phyloP scores from a whole-genome alignment of 2,888 invertebrate genomes.

The Unio delphinus region DNA sequence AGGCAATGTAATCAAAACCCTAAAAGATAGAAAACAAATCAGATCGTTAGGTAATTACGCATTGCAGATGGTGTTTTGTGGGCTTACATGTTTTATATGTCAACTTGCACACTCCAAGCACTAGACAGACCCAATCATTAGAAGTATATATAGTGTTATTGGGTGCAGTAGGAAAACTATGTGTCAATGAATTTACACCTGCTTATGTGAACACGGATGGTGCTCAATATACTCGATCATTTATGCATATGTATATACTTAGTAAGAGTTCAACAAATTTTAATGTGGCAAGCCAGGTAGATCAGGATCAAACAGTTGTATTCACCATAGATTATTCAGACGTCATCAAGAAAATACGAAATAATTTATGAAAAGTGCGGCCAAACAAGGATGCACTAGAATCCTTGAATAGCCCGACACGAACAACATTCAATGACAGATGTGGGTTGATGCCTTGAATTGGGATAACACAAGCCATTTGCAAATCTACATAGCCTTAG shows the following conservation, averaged over 20 bases:
- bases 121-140: conserved; percentile 13
- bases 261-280: conserved; percentile 10
- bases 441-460: conserved; percentile 21
- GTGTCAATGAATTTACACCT: conserved; percentile 18
- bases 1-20: conserved; percentile 4
- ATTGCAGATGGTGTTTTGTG: conserved; percentile 17
- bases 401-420: conserved; percentile 7
- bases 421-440: conserved; percentile 20
- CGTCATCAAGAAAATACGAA: conserved; percentile 24
- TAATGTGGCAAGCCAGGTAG: conserved; percentile 5
- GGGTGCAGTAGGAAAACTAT: conserved; percentile 18
- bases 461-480: conserved; percentile 23
- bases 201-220: conserved; percentile 31
- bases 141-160: conserved; percentile 24
- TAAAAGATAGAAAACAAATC: conserved; percentile 5
- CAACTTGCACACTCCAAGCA: conserved; percentile 28
- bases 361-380: conserved; percentile 29
- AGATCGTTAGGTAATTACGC: conserved; percentile 15
- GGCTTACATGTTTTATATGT: conserved; percentile 33
- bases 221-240: conserved; percentile 21
- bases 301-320: conserved; percentile 1
- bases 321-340: conserved; percentile 26
- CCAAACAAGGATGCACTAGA: conserved; percentile 2
- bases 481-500: conserved; percentile 21
- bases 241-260: conserved; percentile 20